phyloP scores from a whole-genome alignment of 1,140 invertebrate species.

The Elymnias hypermnestra region DNA sequence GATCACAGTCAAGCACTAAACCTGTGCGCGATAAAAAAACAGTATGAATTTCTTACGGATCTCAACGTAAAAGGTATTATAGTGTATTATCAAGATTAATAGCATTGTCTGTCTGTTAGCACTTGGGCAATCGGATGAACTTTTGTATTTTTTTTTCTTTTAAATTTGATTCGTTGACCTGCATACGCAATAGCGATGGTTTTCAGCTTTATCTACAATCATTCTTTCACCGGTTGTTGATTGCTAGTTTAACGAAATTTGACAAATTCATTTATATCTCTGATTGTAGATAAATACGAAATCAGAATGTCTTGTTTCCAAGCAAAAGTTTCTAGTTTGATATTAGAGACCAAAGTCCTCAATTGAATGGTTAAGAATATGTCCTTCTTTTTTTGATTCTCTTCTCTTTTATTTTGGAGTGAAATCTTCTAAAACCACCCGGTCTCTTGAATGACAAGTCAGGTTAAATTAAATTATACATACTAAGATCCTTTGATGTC shows the following conservation, averaged over 20 bases:
- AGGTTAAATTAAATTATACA: no score
- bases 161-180: slow-evolving; percentile 1
- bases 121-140: slow-evolving; percentile 2
- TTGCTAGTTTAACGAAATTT: not conserved
- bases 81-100: slow-evolving; percentile 1
- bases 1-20: no score
- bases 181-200: not conserved
- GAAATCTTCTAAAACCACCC: no score
- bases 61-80: not conserved
- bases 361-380: no score
- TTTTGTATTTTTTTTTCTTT: not conserved
- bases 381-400: no score
- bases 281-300: slow-evolving; percentile 3
- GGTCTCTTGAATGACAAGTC: no score
- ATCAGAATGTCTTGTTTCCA: no score
- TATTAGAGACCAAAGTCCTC: no score
- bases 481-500: no score
- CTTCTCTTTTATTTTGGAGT: no score
- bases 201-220: not conserved
- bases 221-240: slow-evolving; percentile 2
- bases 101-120: not conserved
- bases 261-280: not conserved
- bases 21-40: no score
- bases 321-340: no score
- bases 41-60: not conserved